Percentiles rank a stretch among this genome's conserved stretches.
Evolutionary conservation across 2,888 invertebrate genomes (phyloP).

Genomic region (Encarsia formosa): DNA sequence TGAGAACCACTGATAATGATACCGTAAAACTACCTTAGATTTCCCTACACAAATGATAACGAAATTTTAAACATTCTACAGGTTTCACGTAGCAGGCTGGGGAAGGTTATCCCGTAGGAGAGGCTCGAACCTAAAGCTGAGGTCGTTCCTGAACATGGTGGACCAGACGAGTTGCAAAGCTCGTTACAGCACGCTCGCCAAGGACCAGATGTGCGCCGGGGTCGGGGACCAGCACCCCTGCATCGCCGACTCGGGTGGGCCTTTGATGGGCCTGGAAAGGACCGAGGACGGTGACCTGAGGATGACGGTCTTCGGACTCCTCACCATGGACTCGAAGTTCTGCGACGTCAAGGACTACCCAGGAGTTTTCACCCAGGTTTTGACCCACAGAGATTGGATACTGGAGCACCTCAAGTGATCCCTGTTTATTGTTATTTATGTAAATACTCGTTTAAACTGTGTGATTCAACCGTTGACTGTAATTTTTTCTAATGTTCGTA

Average conservation of each 20-base stretch:
- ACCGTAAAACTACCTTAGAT: too few relatives aligned
- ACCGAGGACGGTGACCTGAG: conserved; percentile 44
- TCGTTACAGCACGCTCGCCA: background rate
- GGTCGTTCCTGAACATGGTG: background rate
- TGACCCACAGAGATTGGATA: conserved; percentile 13
- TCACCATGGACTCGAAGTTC: conserved; percentile 15
- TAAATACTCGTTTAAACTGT: too few relatives aligned
- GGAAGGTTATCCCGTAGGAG: conserved; percentile 4
- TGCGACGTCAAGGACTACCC: conserved; percentile 12
- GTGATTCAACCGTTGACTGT: too few relatives aligned
- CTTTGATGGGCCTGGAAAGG: conserved; percentile 51
- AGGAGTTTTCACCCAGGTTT: conserved; percentile 8
- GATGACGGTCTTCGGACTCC: conserved; percentile 12
- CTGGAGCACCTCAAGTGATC: too few relatives aligned
- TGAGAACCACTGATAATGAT: too few relatives aligned
- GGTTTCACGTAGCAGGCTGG: conserved; percentile 20
- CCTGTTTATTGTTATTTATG: too few relatives aligned
- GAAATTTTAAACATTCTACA: too few relatives aligned
- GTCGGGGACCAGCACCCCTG: conserved; percentile 1
- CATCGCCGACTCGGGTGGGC: conserved; percentile 53
- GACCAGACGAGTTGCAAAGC: background rate
- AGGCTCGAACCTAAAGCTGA: background rate
- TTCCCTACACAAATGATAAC: too few relatives aligned
- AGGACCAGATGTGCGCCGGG: conserved; percentile 19
- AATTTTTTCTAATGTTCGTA: too few relatives aligned